A percentile compares a stretch with the other conserved stretches of the same genome.
Evolutionary conservation across 2,888 invertebrate genomes (phyloP).

Genomic region (Dryadula phaetusa): DNA sequence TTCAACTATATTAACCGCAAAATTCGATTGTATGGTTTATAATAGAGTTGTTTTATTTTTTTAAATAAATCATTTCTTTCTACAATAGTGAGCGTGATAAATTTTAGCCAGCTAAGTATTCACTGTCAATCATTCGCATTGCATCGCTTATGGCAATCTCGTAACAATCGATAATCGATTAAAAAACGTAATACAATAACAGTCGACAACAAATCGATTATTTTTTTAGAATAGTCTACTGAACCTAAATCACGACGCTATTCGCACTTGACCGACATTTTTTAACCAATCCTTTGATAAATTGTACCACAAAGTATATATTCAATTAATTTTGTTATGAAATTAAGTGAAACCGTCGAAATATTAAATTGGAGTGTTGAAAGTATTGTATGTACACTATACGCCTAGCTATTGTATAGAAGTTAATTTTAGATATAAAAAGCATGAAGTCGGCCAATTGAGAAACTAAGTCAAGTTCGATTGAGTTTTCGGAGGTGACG

Average conservation of each 20-base stretch:
- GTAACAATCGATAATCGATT: slow-evolving; percentile 37
- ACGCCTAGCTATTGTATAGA: slow-evolving; percentile 57
- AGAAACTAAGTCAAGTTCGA: slow-evolving; percentile 69
- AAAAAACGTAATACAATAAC: slow-evolving; percentile 16
- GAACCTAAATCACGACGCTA: slow-evolving; percentile 40
- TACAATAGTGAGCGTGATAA: slow-evolving; percentile 12
- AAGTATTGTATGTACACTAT: slow-evolving; percentile 55
- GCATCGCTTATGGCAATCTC: slow-evolving; percentile 26
- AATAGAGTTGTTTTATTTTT: not conserved
- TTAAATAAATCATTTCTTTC: not conserved
- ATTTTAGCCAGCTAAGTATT: slow-evolving; percentile 27
- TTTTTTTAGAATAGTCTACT: slow-evolving; percentile 17
- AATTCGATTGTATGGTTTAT: not conserved
- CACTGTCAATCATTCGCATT: slow-evolving; percentile 21
- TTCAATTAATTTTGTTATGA: slow-evolving; percentile 76
- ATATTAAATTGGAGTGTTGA: slow-evolving; percentile 75
- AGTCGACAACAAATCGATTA: slow-evolving; percentile 15
- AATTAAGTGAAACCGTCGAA: slow-evolving; percentile 76
- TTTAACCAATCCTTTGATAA: slow-evolving; percentile 58
- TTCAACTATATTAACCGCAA: not conserved
- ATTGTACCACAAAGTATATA: slow-evolving; percentile 63
- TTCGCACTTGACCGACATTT: slow-evolving; percentile 53
- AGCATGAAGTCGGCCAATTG: slow-evolving; percentile 70
- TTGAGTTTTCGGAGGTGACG: slow-evolving; percentile 51
- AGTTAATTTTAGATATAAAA: slow-evolving; percentile 65